A percentile compares a stretch with the other conserved stretches of the same genome.
phyloP scores from a whole-genome alignment of 92 coral and sea anemone genomes.

The Bergia sp. region DNA sequence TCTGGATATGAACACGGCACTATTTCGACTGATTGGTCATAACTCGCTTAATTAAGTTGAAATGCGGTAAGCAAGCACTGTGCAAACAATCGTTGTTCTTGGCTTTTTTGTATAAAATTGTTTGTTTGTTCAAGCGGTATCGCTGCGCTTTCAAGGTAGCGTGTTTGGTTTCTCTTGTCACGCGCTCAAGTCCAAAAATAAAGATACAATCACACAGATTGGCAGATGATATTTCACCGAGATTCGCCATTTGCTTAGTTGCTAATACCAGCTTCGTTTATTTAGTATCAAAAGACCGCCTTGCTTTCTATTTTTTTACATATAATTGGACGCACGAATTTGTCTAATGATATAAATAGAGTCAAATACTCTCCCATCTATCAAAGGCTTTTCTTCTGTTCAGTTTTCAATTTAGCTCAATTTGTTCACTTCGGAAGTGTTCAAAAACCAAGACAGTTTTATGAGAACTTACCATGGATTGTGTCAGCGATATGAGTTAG shows the following conservation, averaged over 20 bases:
- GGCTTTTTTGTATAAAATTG: slow-evolving; percentile 30
- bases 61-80: slow-evolving; percentile 36
- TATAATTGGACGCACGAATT: slow-evolving; percentile 10
- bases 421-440: neutral
- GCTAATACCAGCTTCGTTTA: neutral
- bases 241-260: neutral
- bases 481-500: slow-evolving; percentile 19
- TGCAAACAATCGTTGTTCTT: slow-evolving; percentile 17
- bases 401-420: neutral
- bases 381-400: neutral
- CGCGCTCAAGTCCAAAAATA: neutral
- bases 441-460: slow-evolving; percentile 31
- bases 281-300: neutral
- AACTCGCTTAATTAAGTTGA: slow-evolving; percentile 34
- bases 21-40: neutral
- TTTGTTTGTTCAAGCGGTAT: slow-evolving; percentile 40
- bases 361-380: neutral
- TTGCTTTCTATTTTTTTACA: neutral
- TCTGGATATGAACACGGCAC: neutral
- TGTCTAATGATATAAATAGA: neutral
- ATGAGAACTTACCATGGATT: neutral
- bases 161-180: slow-evolving; percentile 20
- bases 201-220: slow-evolving; percentile 10
- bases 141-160: slow-evolving; percentile 22
- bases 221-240: neutral